These are phyloP conservation scores for Perizoma flavofasciatum DNA, from an alignment of 2,888 invertebrate species.

Conservation along the genomic window DNA sequence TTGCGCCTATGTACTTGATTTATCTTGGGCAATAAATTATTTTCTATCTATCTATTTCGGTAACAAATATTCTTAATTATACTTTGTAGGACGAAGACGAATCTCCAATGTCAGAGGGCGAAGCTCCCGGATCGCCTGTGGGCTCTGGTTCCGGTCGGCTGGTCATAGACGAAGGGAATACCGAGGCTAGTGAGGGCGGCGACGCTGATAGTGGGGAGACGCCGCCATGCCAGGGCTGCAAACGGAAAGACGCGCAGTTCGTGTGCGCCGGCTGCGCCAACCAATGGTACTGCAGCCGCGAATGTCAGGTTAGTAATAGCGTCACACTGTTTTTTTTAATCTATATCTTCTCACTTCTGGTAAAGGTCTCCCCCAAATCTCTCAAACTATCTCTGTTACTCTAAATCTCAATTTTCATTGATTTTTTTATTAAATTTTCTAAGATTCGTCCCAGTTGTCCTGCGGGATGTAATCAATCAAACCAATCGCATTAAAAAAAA, in stretches of 20 bases:
- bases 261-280: slow-evolving; percentile 95
- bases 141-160: slow-evolving; percentile 59
- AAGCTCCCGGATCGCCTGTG: slow-evolving; percentile 56
- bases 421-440: no score
- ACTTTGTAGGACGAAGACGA: slow-evolving; percentile 82
- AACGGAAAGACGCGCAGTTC: slow-evolving; percentile 91
- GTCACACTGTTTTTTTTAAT: no score
- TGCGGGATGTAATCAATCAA: no score
- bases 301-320: slow-evolving; percentile 90
- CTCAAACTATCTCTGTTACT: no score
- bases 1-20: not conserved
- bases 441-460: no score
- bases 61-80: no score
- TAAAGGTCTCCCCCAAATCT: no score
- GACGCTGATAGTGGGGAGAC: slow-evolving; percentile 76
- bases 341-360: no score
- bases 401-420: no score
- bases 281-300: slow-evolving; percentile 97
- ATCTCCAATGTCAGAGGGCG: slow-evolving; percentile 81
- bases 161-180: slow-evolving; percentile 61
- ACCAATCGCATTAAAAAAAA: no score
- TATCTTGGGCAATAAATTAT: no score
- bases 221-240: slow-evolving; percentile 94
- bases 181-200: slow-evolving; percentile 66
- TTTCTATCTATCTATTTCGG: no score